These are phyloP conservation scores for Caloenas nicobarica DNA, from an alignment of 2,113 vertebrate species.

Conservation along the genomic window DNA sequence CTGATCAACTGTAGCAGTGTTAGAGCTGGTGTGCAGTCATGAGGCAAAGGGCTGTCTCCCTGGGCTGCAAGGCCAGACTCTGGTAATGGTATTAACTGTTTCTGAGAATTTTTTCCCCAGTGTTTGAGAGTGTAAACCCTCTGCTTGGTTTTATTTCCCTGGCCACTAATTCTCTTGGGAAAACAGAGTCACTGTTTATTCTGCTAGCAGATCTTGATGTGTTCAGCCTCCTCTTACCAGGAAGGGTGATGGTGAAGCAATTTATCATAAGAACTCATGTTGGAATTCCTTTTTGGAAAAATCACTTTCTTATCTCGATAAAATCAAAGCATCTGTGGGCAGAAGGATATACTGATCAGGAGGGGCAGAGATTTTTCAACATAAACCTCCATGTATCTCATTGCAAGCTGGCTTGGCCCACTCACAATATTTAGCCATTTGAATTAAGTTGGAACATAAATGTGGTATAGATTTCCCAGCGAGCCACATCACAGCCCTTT, in stretches of 20 bases:
- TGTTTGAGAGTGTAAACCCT: neutral
- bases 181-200: neutral
- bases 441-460: neutral
- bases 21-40: slow-evolving; percentile 16
- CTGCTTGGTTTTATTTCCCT: neutral
- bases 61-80: neutral
- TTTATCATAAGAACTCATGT: neutral
- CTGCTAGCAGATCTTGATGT: neutral
- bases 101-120: neutral
- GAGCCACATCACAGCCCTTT: fast-evolving
- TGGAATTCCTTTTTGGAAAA: slow-evolving; percentile 5
- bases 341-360: neutral
- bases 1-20: slow-evolving; percentile 16
- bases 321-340: neutral
- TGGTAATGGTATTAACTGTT: slow-evolving; percentile 12
- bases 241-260: neutral
- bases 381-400: neutral
- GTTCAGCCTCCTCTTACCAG: neutral
- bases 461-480: neutral
- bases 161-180: neutral
- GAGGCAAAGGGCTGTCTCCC: slow-evolving; percentile 16
- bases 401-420: neutral
- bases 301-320: neutral
- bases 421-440: neutral
- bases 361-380: neutral